A percentile compares a stretch with the other conserved stretches of the same genome.
Conservation (phyloP, 2,888 invertebrate species). For the Macaria notata region DNA sequence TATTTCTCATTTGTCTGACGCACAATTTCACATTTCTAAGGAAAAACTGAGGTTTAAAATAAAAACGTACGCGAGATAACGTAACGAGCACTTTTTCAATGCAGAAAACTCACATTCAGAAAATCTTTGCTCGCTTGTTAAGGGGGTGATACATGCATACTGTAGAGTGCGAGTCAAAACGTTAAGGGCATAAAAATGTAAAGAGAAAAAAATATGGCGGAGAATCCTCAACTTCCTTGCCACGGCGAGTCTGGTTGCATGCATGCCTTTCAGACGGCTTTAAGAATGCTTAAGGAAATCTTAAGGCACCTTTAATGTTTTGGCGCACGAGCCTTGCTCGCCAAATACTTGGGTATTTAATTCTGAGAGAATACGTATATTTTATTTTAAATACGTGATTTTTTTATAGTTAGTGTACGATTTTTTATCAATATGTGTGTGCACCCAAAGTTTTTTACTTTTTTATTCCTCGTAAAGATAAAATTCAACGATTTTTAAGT, state of each 20-base stretch:
- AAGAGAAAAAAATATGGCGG: conserved; percentile 43
- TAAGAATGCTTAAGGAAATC: conserved; percentile 32
- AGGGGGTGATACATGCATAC: conserved; percentile 49
- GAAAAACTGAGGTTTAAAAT: conserved; percentile 22
- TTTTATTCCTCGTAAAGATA: too few relatives aligned
- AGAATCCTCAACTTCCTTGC: conserved; percentile 46
- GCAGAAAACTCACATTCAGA: conserved; percentile 43
- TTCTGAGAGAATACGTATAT: too few relatives aligned
- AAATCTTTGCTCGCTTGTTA: conserved; percentile 47
- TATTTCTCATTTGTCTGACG: neutral
- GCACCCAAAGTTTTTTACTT: too few relatives aligned
- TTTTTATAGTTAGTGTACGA: too few relatives aligned
- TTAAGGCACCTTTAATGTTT: conserved; percentile 22
- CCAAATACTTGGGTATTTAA: too few relatives aligned
- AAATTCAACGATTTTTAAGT: too few relatives aligned
- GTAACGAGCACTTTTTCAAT: conserved; percentile 43
- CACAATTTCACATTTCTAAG: conserved; percentile 1
- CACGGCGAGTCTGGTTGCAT: conserved; percentile 42
- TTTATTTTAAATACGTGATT: too few relatives aligned
- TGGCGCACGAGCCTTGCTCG: neutral
- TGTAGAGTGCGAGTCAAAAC: conserved; percentile 51
- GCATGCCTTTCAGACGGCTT: conserved; percentile 46
- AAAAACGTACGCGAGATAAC: conserved; percentile 33
- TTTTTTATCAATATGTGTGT: too few relatives aligned
- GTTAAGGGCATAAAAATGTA: conserved; percentile 51